Conservation (phyloP, 2,888 invertebrate genomes). For the Formica aserva region DNA sequence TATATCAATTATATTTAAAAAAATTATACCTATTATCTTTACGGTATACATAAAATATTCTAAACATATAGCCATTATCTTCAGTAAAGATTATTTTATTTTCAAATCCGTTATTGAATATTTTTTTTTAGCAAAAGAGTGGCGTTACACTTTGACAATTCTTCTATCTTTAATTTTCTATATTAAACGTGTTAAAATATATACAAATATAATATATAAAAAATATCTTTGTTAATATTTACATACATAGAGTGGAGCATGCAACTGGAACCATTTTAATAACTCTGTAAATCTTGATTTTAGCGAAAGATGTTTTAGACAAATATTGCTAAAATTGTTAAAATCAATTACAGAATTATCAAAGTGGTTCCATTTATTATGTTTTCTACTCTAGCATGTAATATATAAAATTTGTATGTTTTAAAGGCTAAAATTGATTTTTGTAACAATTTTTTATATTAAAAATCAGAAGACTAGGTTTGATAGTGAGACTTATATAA, state of each 20-base stretch:
- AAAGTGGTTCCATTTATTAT: too few relatives aligned
- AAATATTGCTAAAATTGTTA: too few relatives aligned
- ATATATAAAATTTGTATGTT: not conserved
- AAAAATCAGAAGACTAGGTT: slow-evolving; percentile 16
- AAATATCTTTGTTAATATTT: not conserved
- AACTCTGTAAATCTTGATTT: too few relatives aligned
- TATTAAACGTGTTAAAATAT: not conserved
- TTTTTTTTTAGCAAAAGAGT: not conserved
- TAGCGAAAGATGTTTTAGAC: not conserved
- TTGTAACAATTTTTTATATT: not conserved
- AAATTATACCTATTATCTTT: not conserved
- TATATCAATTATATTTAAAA: not conserved
- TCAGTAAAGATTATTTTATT: not conserved
- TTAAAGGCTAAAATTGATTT: not conserved
- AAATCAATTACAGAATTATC: too few relatives aligned
- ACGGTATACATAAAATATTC: not conserved
- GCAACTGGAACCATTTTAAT: too few relatives aligned
- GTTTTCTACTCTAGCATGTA: too few relatives aligned
- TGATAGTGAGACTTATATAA: slow-evolving; percentile 63
- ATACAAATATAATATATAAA: not conserved
- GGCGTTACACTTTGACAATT: not conserved
- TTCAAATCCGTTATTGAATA: not conserved
- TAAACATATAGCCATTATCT: not conserved
- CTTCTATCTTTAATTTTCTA: not conserved
- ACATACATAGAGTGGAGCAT: too few relatives aligned